Evolutionary conservation across 2,888 invertebrate species (phyloP).

Genomic region (Bhutanitis thaidina): DNA sequence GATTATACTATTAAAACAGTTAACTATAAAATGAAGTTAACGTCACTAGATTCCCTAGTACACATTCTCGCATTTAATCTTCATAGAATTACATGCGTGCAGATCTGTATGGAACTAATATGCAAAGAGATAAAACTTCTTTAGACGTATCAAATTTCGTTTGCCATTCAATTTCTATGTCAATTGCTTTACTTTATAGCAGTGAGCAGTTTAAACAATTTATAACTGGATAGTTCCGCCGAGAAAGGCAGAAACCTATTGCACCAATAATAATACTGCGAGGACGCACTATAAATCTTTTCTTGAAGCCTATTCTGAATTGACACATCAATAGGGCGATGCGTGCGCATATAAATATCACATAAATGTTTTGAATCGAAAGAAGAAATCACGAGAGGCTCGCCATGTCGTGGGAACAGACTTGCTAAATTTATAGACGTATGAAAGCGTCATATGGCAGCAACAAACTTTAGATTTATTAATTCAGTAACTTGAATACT

Average conservation of each 20-base stretch:
- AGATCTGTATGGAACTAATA: no score
- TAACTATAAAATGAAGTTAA: no score
- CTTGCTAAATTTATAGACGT: slow-evolving; percentile 10
- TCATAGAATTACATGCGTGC: no score
- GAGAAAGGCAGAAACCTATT: slow-evolving; percentile 8
- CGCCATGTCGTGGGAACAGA: slow-evolving; percentile 11
- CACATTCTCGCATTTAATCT: no score
- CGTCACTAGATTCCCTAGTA: no score
- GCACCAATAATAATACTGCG: slow-evolving; percentile 1
- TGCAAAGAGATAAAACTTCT: no score
- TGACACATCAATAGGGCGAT: slow-evolving; percentile 18
- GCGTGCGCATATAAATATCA: slow-evolving; percentile 14
- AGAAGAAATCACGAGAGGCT: slow-evolving; percentile 4
- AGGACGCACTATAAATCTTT: slow-evolving; percentile 16
- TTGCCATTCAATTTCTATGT: not conserved
- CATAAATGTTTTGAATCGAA: slow-evolving; percentile 16
- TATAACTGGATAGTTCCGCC: slow-evolving; percentile 7
- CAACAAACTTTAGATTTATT: slow-evolving; percentile 2
- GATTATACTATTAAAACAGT: no score
- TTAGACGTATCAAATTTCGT: not conserved
- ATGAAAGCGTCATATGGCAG: slow-evolving; percentile 17
- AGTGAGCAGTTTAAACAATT: slow-evolving; percentile 3
- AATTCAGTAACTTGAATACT: not conserved
- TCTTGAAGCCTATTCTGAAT: slow-evolving; percentile 9
- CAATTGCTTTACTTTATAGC: slow-evolving; percentile 5